A percentile compares a stretch with the other conserved stretches of the same genome.
Conservation (phyloP, 1,140 invertebrate species). For the Drosophila ambigua region DNA sequence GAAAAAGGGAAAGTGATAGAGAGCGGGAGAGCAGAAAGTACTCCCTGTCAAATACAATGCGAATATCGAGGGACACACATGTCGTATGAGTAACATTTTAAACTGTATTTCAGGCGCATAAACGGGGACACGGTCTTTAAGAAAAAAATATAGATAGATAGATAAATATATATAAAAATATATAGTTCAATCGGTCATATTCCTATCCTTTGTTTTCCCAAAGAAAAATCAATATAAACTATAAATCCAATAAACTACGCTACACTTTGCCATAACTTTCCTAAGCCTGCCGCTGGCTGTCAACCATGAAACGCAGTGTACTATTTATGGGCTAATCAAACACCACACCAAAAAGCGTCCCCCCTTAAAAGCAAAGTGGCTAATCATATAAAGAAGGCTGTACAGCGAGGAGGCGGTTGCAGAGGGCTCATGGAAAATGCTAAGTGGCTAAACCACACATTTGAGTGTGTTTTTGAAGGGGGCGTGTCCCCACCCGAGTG, state of each 20-base stretch:
- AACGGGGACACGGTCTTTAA: not conserved
- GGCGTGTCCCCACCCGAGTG: not conserved
- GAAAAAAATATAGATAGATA: too few relatives aligned
- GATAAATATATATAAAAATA: too few relatives aligned
- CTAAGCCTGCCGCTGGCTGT: not conserved
- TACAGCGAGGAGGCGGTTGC: too few relatives aligned
- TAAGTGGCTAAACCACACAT: slow-evolving; percentile 35
- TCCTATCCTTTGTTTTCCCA: too few relatives aligned
- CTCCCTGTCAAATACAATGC: slow-evolving; percentile 13
- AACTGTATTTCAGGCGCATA: slow-evolving; percentile 12
- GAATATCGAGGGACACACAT: slow-evolving; percentile 22
- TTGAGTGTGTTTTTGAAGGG: slow-evolving; percentile 16
- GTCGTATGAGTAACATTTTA: slow-evolving; percentile 52
- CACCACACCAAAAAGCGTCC: not conserved
- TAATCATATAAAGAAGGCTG: not conserved
- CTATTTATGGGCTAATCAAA: not conserved
- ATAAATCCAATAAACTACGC: not conserved
- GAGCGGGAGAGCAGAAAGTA: not conserved
- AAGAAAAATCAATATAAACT: too few relatives aligned
- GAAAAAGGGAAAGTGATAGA: not conserved
- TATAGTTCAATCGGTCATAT: too few relatives aligned
- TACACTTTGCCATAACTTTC: not conserved
- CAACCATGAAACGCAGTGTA: not conserved
- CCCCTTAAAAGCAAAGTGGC: too few relatives aligned
- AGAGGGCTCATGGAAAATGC: slow-evolving; percentile 8